Evolutionary conservation across 2,113 vertebrate genomes (phyloP), one percentile per base, ranked within the genome.

Genomic region (Entomyzon cyanotis): DNA sequence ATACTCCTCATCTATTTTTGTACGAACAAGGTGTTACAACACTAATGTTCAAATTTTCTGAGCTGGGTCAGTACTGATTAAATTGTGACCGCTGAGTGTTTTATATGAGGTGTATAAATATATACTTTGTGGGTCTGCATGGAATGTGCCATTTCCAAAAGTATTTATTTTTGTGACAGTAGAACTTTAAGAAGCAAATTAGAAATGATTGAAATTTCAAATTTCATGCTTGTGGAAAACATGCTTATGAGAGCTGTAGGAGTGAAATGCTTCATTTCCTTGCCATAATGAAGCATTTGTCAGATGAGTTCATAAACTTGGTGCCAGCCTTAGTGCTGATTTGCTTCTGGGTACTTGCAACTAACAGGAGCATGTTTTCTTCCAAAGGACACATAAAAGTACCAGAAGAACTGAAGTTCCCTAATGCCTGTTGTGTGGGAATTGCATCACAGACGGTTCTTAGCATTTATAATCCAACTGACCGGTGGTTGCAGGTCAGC

Each of bases 341-440:
- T 88, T 92, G 11, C 16, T 77, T 65, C 24, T 68, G 75, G 31
- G 11, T 76, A 20, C 28, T 50, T 59, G 21, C 15, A 74, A 30
- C 50, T 87, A 60, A 93, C 11, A 52, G 44, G 13, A 64, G 13
- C 3, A 0, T 78, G 1, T 77, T 89, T 96, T 87, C 27, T 95
- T 83, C 28, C 42, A 49, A 92, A 99, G 99, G 95, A 5, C 97
- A 97, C 75, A 97, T 99, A 41, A 97, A 98, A 94, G 99, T 99
- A 12, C 99, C 99, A 10, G 98, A 99, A 92, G 99, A 99, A 53
- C 60, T 99, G 93, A 98, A 97, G 60, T 99, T 99, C 86, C 97
- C 99, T 89, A 98, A 98, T 49, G 95, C 98, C n/a, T 99, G 99
- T 97, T 99, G 99, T 52, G 98, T 99, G 12, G 99, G 99, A 79